phyloP scores from a whole-genome alignment of 2,113 vertebrate genomes.

The Aplodontia rufa region DNA sequence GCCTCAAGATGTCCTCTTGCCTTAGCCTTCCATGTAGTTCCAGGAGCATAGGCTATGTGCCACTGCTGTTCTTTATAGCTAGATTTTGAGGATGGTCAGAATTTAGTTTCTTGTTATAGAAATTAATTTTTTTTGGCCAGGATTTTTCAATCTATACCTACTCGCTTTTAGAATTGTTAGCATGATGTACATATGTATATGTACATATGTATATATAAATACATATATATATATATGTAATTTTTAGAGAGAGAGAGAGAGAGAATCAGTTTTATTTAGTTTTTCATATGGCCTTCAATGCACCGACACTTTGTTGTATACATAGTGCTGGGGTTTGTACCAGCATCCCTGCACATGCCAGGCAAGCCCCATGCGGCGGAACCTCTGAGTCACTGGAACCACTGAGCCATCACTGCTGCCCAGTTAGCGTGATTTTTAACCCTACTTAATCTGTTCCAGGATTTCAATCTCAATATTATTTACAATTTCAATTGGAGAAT shows the following conservation, averaged over 20 bases:
- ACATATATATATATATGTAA: too few relatives aligned
- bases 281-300: too few relatives aligned
- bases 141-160: constrained; percentile 14
- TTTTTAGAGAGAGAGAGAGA: too few relatives aligned
- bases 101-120: constrained; percentile 18
- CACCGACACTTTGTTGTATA: too few relatives aligned
- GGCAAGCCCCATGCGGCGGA: too few relatives aligned
- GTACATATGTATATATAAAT: too few relatives aligned
- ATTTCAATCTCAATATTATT: not conserved
- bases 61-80: constrained; percentile 7
- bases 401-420: too few relatives aligned
- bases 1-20: not conserved
- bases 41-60: not conserved
- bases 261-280: too few relatives aligned
- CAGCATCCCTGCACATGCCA: too few relatives aligned
- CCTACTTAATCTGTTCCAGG: not conserved
- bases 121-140: constrained; percentile 46
- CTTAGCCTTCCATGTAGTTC: not conserved
- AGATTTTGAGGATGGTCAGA: not conserved
- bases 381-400: too few relatives aligned
- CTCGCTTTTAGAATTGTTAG: constrained; percentile 20
- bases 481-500: constrained; percentile 33
- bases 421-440: not conserved
- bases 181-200: too few relatives aligned
- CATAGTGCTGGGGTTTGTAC: too few relatives aligned